Percentiles rank a stretch among this genome's conserved stretches.
These are phyloP conservation scores for Pyrochroa serraticornis DNA, from an alignment of 2,888 invertebrate genomes.

Conservation along the genomic window DNA sequence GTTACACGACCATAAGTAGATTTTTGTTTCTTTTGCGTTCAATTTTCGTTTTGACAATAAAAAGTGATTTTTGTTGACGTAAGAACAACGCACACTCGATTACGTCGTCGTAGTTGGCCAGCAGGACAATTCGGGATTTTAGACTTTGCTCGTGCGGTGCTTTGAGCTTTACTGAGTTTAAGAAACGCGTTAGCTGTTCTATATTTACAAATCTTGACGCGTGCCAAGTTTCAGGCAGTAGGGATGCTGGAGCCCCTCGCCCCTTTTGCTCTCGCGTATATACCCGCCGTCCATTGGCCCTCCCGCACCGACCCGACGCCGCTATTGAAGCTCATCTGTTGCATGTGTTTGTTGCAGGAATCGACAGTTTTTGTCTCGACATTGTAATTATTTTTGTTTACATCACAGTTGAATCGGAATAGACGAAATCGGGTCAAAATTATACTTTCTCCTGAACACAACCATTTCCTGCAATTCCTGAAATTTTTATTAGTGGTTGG, in stretches of 20 bases:
- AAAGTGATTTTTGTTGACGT: constrained; percentile 13
- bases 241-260: constrained; percentile 30
- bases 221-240: constrained; percentile 58
- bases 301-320: constrained; percentile 20
- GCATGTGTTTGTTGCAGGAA: constrained; percentile 2
- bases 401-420: no score
- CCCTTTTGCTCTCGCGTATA: constrained; percentile 10
- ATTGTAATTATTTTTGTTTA: constrained; percentile 1
- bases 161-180: constrained; percentile 51
- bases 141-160: constrained; percentile 34
- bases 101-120: not conserved
- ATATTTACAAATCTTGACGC: constrained; percentile 59
- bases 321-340: constrained; percentile 14
- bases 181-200: constrained; percentile 57
- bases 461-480: not conserved
- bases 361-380: constrained; percentile 8
- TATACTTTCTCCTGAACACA: not conserved
- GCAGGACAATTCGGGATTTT: no score
- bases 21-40: constrained; percentile 7
- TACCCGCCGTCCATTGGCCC: constrained; percentile 27
- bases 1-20: constrained; percentile 35
- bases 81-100: constrained; percentile 34
- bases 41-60: no score
- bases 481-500: not conserved
- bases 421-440: not conserved